Evolutionary conservation across 2,797 vertebrate genomes (phyloP), one percentile per base, ranked within the genome.

Genomic region (Selene dorsalis): DNA sequence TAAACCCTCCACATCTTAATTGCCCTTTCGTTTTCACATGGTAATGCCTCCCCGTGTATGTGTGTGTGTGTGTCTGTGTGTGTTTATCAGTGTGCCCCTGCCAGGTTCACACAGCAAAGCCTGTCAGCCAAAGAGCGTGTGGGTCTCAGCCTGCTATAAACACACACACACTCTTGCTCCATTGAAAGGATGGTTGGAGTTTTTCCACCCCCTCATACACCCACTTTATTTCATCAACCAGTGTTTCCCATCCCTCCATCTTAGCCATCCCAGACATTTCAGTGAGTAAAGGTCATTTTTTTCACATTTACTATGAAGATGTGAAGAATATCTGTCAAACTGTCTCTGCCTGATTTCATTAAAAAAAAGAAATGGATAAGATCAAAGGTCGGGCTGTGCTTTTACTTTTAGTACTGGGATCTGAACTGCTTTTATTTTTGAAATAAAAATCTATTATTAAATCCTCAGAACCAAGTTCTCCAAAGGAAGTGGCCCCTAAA

Each of bases 21-120:
- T 92, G 87, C 90, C 87, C 88, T 89, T 80, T 84, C 69, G 80
- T 92, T 93, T 95, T 93, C 91, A 91, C 84, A 93, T 91, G 91
- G 84, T 91, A 93, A 92, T 88, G 82, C 41, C 52, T 80, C 69
- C 57, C 47, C 66, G 60, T 43, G 18, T 50, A 18, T 50, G 61
- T 59, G 62, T 73, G 50, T 67, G 57, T 75, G 75, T 68, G n/a
- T 50, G 61, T 59, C 62, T 73, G 50, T 67, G 57, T 75, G 75
- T 68, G 69, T 86, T 78, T 82, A 48, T 87, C 69, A 85, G 71
- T 75, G 64, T 61, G 56, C 56, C 79, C 59, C 75, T 81, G 87
- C 86, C 87, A 80, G 75, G 83, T 84, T 85, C 85, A 87, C 82
- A 81, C 84, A 84, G 75, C 61, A 58, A 75, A 82, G 58, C 66